Percentiles rank a stretch among this genome's conserved stretches.
Conservation (phyloP, 2,113 vertebrate genomes). For the Pedionomus torquatus region DNA sequence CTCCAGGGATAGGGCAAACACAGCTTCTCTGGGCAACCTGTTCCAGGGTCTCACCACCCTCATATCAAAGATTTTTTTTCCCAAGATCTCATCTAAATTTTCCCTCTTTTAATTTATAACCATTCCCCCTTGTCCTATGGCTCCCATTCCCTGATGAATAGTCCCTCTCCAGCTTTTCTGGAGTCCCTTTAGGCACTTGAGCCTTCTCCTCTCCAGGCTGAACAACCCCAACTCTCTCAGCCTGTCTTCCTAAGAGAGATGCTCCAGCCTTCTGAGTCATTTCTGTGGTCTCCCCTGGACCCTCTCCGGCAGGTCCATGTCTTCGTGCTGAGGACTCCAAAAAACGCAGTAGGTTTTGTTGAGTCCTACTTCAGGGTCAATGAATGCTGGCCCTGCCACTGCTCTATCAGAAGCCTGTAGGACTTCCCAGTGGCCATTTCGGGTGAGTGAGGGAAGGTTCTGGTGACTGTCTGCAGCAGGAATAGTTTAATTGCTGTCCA, state of each 20-base stretch:
- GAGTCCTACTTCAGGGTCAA: not conserved
- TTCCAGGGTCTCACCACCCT: no score
- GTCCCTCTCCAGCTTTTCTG: not conserved
- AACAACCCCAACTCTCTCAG: not conserved
- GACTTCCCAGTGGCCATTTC: slow-evolving; percentile 35
- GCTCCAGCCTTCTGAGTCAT: not conserved
- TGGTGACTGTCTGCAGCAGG: not conserved
- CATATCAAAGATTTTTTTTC: not conserved
- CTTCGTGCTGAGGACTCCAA: not conserved
- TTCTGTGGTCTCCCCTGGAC: not conserved
- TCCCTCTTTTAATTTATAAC: not conserved
- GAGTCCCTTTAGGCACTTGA: not conserved
- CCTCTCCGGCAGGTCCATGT: not conserved
- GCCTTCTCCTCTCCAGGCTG: not conserved
- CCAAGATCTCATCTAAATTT: not conserved
- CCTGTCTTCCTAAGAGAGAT: not conserved
- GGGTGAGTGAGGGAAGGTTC: not conserved
- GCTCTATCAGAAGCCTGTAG: not conserved
- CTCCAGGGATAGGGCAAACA: not conserved
- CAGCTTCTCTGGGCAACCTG: not conserved
- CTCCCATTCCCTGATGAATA: not conserved
- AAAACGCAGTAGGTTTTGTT: not conserved
- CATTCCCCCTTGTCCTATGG: not conserved
- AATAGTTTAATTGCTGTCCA: not conserved
- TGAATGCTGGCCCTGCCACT: not conserved